Conservation (phyloP, 2,113 vertebrate genomes). For the Laticauda colubrina region DNA sequence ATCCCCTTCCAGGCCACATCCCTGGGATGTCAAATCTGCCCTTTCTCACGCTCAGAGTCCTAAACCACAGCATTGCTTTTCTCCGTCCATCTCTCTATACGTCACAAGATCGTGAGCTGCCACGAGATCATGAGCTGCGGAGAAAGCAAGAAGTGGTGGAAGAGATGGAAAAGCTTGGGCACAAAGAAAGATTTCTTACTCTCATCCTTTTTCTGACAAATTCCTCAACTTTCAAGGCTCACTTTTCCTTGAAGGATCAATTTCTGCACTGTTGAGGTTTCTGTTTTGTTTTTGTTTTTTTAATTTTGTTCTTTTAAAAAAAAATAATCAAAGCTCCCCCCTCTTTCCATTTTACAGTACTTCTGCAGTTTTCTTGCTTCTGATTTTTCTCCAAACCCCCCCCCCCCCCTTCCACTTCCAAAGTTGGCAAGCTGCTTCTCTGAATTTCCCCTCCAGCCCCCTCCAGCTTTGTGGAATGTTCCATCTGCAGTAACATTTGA, state of each 20-base stretch:
- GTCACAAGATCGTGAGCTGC: not conserved
- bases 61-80: not conserved
- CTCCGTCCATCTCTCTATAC: not conserved
- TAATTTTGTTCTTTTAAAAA: not conserved
- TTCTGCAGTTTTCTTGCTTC: not conserved
- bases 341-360: not conserved
- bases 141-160: not conserved
- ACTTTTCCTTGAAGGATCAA: not conserved
- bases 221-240: not conserved
- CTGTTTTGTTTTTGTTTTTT: not conserved
- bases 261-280: not conserved
- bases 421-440: not conserved
- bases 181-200: not conserved
- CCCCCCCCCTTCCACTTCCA: not conserved
- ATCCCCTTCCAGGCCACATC: not conserved
- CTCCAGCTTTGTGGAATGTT: slow-evolving; percentile 8
- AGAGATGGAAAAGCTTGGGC: not conserved
- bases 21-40: not conserved
- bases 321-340: not conserved
- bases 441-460: not conserved
- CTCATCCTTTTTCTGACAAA: not conserved
- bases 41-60: slow-evolving; percentile 26
- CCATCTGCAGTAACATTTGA: not conserved
- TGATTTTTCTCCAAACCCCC: not conserved
- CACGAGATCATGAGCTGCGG: not conserved